These are phyloP conservation scores for Ammospiza caudacuta DNA, from an alignment of 2,113 vertebrate genomes.

Conservation along the genomic window DNA sequence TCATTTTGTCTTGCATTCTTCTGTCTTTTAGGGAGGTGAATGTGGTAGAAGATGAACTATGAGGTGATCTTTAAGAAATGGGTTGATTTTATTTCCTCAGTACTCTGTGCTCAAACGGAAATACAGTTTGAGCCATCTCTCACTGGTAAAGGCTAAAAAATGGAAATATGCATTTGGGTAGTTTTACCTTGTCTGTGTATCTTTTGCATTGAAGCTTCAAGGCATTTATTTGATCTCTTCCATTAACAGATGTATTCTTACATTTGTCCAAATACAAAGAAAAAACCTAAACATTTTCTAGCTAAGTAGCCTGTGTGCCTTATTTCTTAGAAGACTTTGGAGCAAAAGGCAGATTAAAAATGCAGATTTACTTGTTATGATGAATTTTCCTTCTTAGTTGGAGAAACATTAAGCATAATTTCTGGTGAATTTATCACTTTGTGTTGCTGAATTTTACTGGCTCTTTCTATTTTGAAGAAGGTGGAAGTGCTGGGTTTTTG, in stretches of 20 bases:
- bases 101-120: background rate
- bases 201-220: background rate
- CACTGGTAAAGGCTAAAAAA: background rate
- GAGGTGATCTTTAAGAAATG: background rate
- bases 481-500: background rate
- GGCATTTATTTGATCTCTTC: background rate
- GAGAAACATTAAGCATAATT: background rate
- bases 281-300: background rate
- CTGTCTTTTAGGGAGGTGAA: background rate
- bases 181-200: background rate
- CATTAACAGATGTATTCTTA: background rate
- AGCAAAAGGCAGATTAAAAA: background rate
- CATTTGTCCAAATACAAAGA: background rate
- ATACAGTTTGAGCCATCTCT: background rate
- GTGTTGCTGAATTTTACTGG: background rate
- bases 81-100: background rate
- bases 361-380: background rate
- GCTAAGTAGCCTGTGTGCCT: background rate
- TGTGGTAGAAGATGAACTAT: background rate
- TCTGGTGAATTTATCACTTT: background rate
- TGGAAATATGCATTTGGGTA: background rate
- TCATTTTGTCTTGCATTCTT: background rate
- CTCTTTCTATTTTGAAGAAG: background rate
- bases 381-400: background rate
- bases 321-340: background rate